A percentile compares a stretch with the other conserved stretches of the same genome.
phyloP scores from a whole-genome alignment of 2,113 vertebrate genomes.

The Indicator indicator region DNA sequence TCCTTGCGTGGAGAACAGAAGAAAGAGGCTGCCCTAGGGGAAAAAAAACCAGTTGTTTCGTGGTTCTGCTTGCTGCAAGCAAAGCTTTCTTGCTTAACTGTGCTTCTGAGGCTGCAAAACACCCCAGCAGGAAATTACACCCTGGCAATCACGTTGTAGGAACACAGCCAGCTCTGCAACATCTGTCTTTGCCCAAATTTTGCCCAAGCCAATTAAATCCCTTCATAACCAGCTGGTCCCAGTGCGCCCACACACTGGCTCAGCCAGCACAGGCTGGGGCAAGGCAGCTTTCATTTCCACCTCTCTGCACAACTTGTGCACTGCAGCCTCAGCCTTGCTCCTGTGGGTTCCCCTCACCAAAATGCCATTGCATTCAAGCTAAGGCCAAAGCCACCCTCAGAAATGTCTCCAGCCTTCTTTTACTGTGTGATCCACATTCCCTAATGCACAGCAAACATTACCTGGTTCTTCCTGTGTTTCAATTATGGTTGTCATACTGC shows the following conservation, averaged over 20 bases:
- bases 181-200: constrained; percentile 56
- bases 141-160: background rate
- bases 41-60: background rate
- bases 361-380: background rate
- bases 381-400: background rate
- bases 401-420: background rate
- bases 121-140: constrained; percentile 29
- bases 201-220: constrained; percentile 2
- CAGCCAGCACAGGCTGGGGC: background rate
- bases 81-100: constrained; percentile 40
- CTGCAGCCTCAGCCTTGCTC: background rate
- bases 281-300: background rate
- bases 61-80: background rate
- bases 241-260: background rate
- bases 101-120: constrained; percentile 1
- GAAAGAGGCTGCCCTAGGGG: background rate
- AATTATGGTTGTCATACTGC: background rate
- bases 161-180: constrained; percentile 32
- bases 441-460: background rate
- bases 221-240: constrained; percentile 32
- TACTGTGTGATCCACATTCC: background rate
- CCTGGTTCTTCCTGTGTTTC: background rate
- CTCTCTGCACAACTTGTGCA: background rate
- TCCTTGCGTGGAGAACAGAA: background rate
- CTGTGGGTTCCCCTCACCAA: background rate